These are phyloP conservation scores for Drosophila grimshawi DNA, from an alignment of 1,140 invertebrate species.

Conservation along the genomic window DNA sequence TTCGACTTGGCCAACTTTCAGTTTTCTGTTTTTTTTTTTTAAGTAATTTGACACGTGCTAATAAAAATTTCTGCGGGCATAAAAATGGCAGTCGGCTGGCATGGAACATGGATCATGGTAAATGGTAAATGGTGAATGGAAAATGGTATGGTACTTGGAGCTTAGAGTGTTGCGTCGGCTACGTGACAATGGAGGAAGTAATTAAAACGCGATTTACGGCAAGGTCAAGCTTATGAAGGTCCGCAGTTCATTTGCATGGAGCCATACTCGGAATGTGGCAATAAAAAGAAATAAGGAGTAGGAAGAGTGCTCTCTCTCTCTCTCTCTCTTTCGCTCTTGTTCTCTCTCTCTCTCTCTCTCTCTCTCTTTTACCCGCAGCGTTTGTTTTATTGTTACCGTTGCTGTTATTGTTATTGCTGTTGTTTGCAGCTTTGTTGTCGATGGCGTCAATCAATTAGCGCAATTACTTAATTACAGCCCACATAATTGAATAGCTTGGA, in stretches of 20 bases:
- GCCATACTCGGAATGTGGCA: neutral
- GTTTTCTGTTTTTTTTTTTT: constrained; percentile 44
- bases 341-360: too few species aligned
- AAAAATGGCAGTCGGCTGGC: constrained; percentile 63
- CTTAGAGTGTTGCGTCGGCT: constrained; percentile 41
- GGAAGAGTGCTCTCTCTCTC: neutral
- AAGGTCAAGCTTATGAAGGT: constrained; percentile 82
- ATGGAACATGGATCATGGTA: neutral
- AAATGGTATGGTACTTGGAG: neutral
- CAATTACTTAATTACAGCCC: constrained; percentile 78
- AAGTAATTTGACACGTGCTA: constrained; percentile 77
- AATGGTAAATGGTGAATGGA: neutral
- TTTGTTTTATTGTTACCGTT: constrained; percentile 27
- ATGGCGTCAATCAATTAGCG: constrained; percentile 75
- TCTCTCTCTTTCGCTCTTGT: neutral
- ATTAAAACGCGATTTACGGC: constrained; percentile 79
- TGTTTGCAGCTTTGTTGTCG: constrained; percentile 13
- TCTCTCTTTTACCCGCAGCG: constrained; percentile 40
- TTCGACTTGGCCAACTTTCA: constrained; percentile 7
- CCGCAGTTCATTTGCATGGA: constrained; percentile 73
- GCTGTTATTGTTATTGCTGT: constrained; percentile 12
- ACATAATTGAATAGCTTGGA: constrained; percentile 69
- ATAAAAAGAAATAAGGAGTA: constrained; percentile 25
- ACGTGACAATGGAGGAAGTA: constrained; percentile 80
- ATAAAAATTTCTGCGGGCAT: constrained; percentile 73